phyloP scores from a whole-genome alignment of 2,113 vertebrate genomes.

The Charadrius vociferus region DNA sequence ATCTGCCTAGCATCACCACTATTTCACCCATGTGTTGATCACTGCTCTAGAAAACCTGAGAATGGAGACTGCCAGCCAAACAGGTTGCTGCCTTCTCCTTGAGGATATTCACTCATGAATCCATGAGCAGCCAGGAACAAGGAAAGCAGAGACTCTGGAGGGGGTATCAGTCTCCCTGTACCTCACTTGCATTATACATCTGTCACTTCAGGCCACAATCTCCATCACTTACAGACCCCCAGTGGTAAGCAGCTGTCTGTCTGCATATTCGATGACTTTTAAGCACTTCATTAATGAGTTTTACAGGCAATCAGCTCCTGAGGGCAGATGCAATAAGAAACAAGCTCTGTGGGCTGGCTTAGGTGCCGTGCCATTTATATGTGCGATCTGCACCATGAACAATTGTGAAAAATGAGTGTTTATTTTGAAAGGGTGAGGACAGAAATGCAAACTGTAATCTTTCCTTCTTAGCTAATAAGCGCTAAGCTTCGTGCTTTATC shows the following conservation, averaged over 20 bases:
- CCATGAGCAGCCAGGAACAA: neutral
- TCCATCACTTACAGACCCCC: slow-evolving; percentile 19
- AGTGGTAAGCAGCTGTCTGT: slow-evolving; percentile 47
- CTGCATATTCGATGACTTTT: slow-evolving; percentile 26
- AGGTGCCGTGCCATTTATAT: neutral
- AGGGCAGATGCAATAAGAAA: slow-evolving; percentile 6
- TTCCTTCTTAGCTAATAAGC: neutral
- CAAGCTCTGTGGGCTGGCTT: neutral
- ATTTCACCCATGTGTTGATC: neutral
- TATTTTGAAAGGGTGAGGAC: neutral
- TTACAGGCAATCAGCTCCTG: neutral
- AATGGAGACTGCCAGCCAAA: neutral
- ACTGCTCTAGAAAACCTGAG: neutral
- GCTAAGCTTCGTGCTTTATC: neutral
- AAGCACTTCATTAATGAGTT: slow-evolving; percentile 38
- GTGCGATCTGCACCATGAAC: neutral
- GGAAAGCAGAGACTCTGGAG: neutral
- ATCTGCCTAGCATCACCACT: neutral
- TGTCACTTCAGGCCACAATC: slow-evolving; percentile 6
- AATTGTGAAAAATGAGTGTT: neutral
- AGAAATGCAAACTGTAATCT: neutral
- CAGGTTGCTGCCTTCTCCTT: neutral
- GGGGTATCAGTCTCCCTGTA: neutral
- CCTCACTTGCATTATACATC: neutral
- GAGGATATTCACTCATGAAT: neutral